phyloP scores from a whole-genome alignment of 2,888 invertebrate genomes.

The Cenopis cana region DNA sequence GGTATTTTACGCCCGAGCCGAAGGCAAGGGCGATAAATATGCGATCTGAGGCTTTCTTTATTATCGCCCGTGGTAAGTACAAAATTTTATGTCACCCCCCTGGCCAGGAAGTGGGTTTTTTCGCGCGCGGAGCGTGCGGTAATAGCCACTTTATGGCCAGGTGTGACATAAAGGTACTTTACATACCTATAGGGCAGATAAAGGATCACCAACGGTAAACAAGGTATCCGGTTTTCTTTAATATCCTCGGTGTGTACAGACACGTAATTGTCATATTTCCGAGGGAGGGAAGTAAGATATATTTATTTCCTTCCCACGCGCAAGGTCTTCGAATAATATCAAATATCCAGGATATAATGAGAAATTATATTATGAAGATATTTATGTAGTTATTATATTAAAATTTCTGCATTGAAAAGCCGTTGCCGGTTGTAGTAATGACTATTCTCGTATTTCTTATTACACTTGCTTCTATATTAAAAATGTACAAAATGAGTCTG shows the following conservation, averaged over 20 bases:
- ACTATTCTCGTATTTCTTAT: not conserved
- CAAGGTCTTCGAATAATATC: not conserved
- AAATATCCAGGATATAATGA: not conserved
- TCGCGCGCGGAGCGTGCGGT: no score
- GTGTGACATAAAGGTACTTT: no score
- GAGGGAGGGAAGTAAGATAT: conserved; percentile 8
- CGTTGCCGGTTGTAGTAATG: no score
- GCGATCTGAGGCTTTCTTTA: no score
- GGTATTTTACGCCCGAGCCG: no score
- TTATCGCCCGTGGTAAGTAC: no score
- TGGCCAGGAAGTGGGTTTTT: no score
- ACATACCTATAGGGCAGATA: not conserved
- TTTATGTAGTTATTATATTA: not conserved
- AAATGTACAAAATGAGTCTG: not conserved
- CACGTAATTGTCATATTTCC: conserved; percentile 5
- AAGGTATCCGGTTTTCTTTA: conserved; percentile 10
- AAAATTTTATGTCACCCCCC: no score
- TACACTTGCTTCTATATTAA: not conserved
- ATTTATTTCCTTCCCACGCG: conserved; percentile 1
- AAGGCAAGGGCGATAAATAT: no score
- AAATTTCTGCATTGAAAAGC: not conserved
- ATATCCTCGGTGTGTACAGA: not conserved
- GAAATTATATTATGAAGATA: no score
- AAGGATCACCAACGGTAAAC: not conserved
- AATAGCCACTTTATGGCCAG: no score